Evolutionary conservation across 2,113 vertebrate genomes (phyloP).

Genomic region (Gulo gulo): DNA sequence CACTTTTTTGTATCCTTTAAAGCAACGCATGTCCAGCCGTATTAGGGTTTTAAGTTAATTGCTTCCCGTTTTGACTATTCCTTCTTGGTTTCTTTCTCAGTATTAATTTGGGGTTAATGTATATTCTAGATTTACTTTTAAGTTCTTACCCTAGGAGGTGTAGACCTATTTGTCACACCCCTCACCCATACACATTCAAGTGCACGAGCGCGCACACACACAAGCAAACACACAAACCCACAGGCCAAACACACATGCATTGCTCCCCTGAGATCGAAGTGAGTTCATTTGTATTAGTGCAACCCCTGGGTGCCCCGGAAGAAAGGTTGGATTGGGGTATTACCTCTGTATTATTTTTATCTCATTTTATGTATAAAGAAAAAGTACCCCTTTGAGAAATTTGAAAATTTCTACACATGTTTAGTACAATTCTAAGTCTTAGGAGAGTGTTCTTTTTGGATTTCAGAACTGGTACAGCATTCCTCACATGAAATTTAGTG

Average conservation of each 20-base stretch:
- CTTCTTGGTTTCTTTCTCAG: not conserved
- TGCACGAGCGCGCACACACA: not conserved
- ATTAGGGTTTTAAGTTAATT: not conserved
- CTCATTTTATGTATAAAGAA: not conserved
- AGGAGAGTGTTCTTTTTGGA: not conserved
- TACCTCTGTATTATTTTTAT: not conserved
- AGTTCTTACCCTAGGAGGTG: not conserved
- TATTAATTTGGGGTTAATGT: not conserved
- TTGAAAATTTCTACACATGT: not conserved
- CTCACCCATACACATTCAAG: not conserved
- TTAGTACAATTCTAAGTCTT: not conserved
- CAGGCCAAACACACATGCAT: not conserved
- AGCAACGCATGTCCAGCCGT: not conserved
- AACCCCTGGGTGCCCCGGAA: not conserved
- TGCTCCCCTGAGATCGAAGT: not conserved
- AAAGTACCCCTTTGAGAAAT: not conserved
- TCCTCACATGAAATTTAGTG: not conserved
- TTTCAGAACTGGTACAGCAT: not conserved
- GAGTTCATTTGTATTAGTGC: not conserved
- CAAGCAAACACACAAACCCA: not conserved
- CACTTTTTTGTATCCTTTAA: not conserved
- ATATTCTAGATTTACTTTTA: not conserved
- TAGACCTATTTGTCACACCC: not conserved
- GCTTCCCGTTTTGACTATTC: not conserved
- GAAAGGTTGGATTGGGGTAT: not conserved